These are phyloP conservation scores for Chiridota heheva DNA, from an alignment of 35 echinoderm and acorn worm genomes.

Conservation along the genomic window DNA sequence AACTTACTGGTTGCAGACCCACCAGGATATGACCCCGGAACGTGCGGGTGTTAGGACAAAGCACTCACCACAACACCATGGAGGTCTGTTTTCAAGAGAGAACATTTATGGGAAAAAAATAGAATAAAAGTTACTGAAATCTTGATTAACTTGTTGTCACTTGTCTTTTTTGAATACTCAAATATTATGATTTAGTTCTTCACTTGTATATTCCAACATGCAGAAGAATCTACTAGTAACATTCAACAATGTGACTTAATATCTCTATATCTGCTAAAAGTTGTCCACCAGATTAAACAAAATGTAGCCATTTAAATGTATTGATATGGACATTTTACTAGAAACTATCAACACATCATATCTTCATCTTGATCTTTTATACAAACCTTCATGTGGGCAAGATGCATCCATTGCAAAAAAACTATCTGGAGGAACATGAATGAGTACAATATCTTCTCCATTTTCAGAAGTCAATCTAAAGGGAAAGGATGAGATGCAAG, in stretches of 20 bases:
- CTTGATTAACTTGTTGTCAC: too few species aligned
- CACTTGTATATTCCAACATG: too few species aligned
- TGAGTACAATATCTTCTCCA: conserved; percentile 86
- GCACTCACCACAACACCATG: too few species aligned
- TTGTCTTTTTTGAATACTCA: too few species aligned
- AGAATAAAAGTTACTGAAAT: too few species aligned
- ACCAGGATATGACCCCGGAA: too few species aligned
- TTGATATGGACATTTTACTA: background rate
- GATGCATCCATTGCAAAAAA: conserved; percentile 90
- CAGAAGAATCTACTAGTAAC: background rate
- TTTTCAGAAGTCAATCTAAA: conserved; percentile 70
- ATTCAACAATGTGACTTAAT: background rate
- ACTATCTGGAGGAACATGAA: conserved; percentile 54
- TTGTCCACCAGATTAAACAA: background rate
- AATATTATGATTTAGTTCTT: too few species aligned
- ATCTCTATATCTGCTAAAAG: background rate
- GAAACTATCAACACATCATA: background rate
- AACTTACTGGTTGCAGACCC: too few species aligned
- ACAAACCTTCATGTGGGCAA: conserved; percentile 91
- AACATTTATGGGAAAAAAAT: too few species aligned
- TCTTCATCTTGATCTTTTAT: background rate
- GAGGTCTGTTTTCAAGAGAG: too few species aligned
- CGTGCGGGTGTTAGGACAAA: too few species aligned
- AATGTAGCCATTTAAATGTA: background rate
- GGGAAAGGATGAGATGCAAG: too few species aligned